A percentile compares a stretch with the other conserved stretches of the same genome.
phyloP scores from a whole-genome alignment of 2,888 invertebrate species.

The Aelia acuminata region DNA sequence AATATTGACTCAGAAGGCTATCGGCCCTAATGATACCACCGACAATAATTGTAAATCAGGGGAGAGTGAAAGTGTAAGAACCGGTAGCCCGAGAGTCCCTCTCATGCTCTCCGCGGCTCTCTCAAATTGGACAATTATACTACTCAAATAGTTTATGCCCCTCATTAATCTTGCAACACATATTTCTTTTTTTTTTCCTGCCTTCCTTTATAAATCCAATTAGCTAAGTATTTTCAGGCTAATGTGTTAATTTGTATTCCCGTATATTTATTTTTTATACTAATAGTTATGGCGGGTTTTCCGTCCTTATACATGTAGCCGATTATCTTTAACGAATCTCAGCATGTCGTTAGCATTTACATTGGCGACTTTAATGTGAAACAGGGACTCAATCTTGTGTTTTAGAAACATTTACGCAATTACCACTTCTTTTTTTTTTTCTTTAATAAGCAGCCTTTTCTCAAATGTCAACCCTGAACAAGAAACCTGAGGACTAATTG shows the following conservation, averaged over 20 bases:
- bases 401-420: background rate
- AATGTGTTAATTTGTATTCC: constrained; percentile 47
- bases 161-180: constrained; percentile 28
- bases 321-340: constrained; percentile 16
- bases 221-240: constrained; percentile 22
- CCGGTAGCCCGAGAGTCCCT: constrained; percentile 44
- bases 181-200: constrained; percentile 2
- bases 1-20: constrained; percentile 35
- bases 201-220: constrained; percentile 32
- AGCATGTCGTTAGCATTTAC: constrained; percentile 29
- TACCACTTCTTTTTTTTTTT: background rate
- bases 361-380: background rate
- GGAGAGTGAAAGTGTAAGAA: constrained; percentile 42
- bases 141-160: constrained; percentile 34
- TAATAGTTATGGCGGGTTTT: constrained; percentile 26
- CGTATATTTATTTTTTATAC: background rate
- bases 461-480: background rate
- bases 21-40: background rate
- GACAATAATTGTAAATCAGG: constrained; percentile 46
- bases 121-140: constrained; percentile 46
- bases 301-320: background rate
- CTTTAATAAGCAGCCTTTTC: background rate
- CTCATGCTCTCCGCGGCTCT: background rate
- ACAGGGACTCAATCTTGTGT: background rate
- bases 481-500: background rate